A percentile compares a stretch with the other conserved stretches of the same genome.
These are phyloP conservation scores for Paracyclopina nana DNA, from an alignment of 1,140 invertebrate species.

Conservation along the genomic window DNA sequence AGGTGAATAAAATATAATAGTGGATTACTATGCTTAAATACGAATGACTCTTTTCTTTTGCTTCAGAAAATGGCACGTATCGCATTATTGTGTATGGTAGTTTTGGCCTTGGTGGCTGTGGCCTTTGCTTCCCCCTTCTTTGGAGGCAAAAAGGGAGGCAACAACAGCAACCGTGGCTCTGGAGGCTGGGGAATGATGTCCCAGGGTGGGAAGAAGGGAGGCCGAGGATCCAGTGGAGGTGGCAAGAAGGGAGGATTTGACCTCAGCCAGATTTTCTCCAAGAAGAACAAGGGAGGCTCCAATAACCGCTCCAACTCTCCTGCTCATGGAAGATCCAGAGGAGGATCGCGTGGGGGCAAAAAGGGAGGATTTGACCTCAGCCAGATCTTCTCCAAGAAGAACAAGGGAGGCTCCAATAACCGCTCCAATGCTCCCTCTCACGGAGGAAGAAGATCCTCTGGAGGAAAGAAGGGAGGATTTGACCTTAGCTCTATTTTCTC, in stretches of 20 bases:
- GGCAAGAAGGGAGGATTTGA: background rate
- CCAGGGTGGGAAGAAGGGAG: background rate
- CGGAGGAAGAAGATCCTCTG: too few species aligned
- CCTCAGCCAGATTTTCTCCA: background rate
- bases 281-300: background rate
- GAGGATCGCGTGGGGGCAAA: background rate
- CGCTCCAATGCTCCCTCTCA: background rate
- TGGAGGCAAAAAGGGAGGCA: background rate
- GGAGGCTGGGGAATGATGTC: background rate
- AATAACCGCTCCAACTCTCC: background rate
- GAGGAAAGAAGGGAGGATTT: background rate
- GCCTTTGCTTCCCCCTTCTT: background rate
- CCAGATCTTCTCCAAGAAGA: background rate
- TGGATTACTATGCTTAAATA: too few species aligned
- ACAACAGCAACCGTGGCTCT: background rate
- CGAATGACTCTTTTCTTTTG: too few species aligned
- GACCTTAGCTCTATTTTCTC: background rate
- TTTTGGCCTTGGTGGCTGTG: too few species aligned
- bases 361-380: background rate
- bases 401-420: background rate
- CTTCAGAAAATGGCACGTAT: too few species aligned
- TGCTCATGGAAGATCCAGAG: conserved; percentile 3
- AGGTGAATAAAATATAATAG: too few species aligned
- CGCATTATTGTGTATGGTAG: too few species aligned
- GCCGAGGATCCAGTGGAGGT: background rate